Evolutionary conservation across 1,140 invertebrate genomes (phyloP).

Genomic region (Drosophila kohkoa): DNA sequence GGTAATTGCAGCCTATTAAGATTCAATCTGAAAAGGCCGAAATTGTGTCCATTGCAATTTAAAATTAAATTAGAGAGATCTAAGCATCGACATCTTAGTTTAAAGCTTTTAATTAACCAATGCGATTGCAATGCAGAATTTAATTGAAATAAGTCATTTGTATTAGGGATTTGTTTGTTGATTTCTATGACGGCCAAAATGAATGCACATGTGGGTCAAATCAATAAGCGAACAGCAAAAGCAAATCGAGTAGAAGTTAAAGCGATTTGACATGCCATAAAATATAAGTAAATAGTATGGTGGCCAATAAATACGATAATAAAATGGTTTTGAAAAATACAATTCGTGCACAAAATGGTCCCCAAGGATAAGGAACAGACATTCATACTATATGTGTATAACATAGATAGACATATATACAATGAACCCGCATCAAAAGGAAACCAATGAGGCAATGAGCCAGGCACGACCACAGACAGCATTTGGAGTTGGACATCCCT

Average conservation of each 20-base stretch:
- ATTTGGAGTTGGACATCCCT: constrained; percentile 28
- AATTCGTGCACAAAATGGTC: constrained; percentile 63
- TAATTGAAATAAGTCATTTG: constrained; percentile 21
- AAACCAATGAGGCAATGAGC: constrained; percentile 72
- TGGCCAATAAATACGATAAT: constrained; percentile 78
- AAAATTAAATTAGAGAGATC: constrained; percentile 8
- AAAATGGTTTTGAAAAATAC: constrained; percentile 61
- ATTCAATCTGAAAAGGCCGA: no score
- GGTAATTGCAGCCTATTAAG: no score
- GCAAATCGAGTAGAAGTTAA: constrained; percentile 54
- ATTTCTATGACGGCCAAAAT: background rate
- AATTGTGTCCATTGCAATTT: background rate
- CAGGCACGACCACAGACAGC: constrained; percentile 57
- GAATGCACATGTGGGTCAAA: constrained; percentile 42
- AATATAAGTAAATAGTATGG: constrained; percentile 67
- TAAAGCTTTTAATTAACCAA: constrained; percentile 22
- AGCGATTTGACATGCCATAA: constrained; percentile 67
- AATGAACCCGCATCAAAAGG: constrained; percentile 73
- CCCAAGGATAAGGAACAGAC: constrained; percentile 36
- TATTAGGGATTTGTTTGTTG: background rate
- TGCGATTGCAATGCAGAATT: background rate
- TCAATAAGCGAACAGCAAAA: constrained; percentile 43
- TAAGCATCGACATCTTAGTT: background rate
- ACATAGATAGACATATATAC: constrained; percentile 12
- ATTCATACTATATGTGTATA: constrained; percentile 32